Base-by-base conservation (phyloP, 2,888 invertebrate genomes). In the Tridacna gigas region DNA sequence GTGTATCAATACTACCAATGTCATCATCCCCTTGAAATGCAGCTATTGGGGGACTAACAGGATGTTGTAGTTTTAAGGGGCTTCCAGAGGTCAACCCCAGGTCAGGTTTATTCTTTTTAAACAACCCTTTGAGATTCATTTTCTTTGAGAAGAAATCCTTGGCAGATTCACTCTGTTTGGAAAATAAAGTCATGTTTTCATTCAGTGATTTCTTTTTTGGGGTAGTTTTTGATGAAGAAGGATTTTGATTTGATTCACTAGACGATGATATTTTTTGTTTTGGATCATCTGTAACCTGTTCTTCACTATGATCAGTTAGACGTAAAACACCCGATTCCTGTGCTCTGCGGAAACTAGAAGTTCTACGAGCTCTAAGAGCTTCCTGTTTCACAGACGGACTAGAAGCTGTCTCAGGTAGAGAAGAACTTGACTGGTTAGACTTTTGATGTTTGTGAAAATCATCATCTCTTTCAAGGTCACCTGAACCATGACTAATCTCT, bases 191-290 rank as follows among this genome's bases (percentile, higher is more conserved):
- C 67, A 86, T 73, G 51, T 82, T 83, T 28, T 91, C 91, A 69
- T 87, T 89, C n/a, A 87, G 83, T 12, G 89, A 83, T 81, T 91
- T 92, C 65, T 91, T 76, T 77, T 89, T 90, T 26, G 89, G 86
- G 60, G 92, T 90, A 84, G 92, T 90, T 76, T 91, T 89, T 37
- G 92, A 85, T 67, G 92, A 91, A 15, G 89, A 90, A 7, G 90
- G 86, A 77, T 90, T 89, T 82, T 91, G 91, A 74, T 74, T 82
- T 22, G 74, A 77, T 67, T 67, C 67, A 79, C 45, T 74, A 28
- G 76, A 48, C 18, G 82, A 78, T 76, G 77, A 76, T 37, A 63
- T 77, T 60, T 74, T 74, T 26, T 77, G 71, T 73, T 65, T 25
- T 22, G 61, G 73, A n/a, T 78, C 79, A 73, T 82, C 80, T 15